Evolutionary conservation across 2,113 vertebrate species (phyloP).

Genomic region (Melospiza georgiana): DNA sequence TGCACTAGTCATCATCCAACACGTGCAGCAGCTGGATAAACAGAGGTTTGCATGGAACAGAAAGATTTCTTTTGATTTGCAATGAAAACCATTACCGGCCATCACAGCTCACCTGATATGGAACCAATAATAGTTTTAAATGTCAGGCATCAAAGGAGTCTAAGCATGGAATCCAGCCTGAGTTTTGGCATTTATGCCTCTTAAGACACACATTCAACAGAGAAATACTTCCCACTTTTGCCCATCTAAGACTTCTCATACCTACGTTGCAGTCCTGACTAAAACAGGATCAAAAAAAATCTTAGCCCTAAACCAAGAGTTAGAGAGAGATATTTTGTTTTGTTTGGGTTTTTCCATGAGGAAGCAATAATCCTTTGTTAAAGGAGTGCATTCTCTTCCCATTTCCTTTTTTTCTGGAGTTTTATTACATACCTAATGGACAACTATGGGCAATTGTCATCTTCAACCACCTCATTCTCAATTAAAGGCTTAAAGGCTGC

Average conservation of each 20-base stretch:
- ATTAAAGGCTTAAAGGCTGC: neutral
- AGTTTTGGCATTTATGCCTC: neutral
- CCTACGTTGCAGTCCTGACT: neutral
- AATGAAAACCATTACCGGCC: neutral
- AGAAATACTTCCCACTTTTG: conserved; percentile 3
- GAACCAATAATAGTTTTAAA: conserved; percentile 11
- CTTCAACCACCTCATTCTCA: neutral
- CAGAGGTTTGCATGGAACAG: neutral
- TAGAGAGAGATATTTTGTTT: neutral
- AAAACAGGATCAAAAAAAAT: neutral
- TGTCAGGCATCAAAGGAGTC: conserved; percentile 14
- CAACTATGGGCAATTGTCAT: neutral
- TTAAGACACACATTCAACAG: neutral
- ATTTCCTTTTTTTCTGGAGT: neutral
- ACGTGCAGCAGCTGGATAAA: neutral
- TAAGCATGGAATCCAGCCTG: neutral
- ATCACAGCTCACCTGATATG: neutral
- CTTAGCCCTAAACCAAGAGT: neutral
- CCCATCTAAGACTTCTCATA: neutral
- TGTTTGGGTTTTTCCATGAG: neutral
- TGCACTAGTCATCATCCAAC: neutral
- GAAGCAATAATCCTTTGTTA: neutral
- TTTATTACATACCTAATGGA: neutral
- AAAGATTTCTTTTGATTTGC: conserved; percentile 41
- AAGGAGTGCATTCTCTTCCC: neutral